Evolutionary conservation across 2,113 vertebrate genomes (phyloP).

Genomic region (Heterotis niloticus): DNA sequence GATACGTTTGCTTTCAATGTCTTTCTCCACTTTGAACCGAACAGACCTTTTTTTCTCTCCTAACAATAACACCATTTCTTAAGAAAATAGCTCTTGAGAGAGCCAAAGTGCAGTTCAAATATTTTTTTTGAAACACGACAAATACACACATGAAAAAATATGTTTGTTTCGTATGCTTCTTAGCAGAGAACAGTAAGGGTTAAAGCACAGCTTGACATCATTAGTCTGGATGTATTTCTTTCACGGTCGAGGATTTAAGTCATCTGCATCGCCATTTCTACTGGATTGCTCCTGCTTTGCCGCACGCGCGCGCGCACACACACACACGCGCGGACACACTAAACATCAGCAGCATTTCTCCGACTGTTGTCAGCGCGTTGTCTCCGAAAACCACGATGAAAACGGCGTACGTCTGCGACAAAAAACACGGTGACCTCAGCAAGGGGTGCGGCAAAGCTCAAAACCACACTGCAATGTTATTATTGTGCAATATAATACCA

Average conservation of each 20-base stretch:
- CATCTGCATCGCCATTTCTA: conserved; percentile 34
- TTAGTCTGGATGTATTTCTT: conserved; percentile 64
- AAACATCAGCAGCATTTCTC: conserved; percentile 58
- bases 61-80: background rate
- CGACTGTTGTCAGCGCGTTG: conserved; percentile 48
- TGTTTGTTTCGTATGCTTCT: background rate
- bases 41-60: background rate
- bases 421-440: too few relatives aligned
- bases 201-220: conserved; percentile 62
- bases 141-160: background rate
- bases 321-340: conserved; percentile 40
- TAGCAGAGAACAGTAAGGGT: conserved; percentile 48
- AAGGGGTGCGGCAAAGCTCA: too few relatives aligned
- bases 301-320: conserved; percentile 48
- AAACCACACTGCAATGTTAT: too few relatives aligned
- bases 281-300: conserved; percentile 18
- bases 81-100: too few relatives aligned
- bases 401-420: too few relatives aligned
- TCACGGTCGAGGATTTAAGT: conserved; percentile 55
- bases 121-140: too few relatives aligned
- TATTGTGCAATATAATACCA: background rate
- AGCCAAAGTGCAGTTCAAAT: too few relatives aligned
- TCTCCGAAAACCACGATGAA: background rate
- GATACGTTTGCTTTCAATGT: background rate
- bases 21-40: background rate